Conservation (phyloP, 2,113 vertebrate genomes). For the Bos indicus region DNA sequence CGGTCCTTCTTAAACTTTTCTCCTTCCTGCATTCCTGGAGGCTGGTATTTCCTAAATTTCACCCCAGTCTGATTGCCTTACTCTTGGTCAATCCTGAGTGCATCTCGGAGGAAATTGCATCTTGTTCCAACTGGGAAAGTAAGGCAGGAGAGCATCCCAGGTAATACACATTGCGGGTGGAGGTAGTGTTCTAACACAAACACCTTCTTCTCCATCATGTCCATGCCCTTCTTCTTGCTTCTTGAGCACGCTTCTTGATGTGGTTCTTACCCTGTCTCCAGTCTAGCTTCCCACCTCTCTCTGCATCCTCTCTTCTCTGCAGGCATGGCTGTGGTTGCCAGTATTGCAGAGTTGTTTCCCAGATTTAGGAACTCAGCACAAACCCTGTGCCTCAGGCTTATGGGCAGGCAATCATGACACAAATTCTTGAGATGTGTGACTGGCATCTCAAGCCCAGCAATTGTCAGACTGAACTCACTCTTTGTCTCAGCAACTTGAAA, state of each 20-base stretch:
- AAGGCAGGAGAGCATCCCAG: not conserved
- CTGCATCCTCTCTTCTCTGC: not conserved
- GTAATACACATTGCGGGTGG: not conserved
- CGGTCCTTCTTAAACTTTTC: not conserved
- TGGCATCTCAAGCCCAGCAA: not conserved
- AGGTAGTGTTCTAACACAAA: not conserved
- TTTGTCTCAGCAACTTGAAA: not conserved
- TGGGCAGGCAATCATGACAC: not conserved
- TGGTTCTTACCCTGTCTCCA: fast-evolving
- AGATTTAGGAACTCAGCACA: not conserved
- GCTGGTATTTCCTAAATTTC: not conserved
- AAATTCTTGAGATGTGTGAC: not conserved
- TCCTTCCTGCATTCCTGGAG: not conserved
- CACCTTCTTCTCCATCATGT: not conserved
- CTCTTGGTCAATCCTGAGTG: not conserved
- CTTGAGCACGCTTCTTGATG: fast-evolving
- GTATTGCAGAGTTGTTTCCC: not conserved
- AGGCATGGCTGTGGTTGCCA: fast-evolving
- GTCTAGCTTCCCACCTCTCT: not conserved
- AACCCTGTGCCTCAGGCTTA: not conserved
- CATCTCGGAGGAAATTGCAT: not conserved
- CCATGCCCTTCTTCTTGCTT: not conserved
- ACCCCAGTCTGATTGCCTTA: not conserved
- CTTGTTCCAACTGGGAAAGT: not conserved
- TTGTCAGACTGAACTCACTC: not conserved